Conservation (phyloP, 2,888 invertebrate genomes). For the Mythimna impura region DNA sequence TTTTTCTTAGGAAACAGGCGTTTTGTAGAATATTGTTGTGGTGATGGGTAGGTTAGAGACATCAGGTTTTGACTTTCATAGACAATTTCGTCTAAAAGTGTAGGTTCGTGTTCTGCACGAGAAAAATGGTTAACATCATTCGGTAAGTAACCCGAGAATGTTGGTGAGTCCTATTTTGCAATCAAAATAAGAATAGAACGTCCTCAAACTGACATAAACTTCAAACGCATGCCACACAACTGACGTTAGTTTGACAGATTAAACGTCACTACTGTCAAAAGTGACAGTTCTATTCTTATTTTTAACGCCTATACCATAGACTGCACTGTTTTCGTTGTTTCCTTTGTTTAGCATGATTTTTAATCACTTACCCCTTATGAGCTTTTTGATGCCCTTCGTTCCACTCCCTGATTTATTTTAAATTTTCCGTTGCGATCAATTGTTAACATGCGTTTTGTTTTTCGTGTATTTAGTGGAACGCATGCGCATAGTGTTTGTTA, state of each 20-base stretch:
- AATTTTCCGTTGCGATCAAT: conserved; percentile 16
- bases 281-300: conserved; percentile 34
- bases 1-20: too few relatives aligned
- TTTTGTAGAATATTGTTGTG: not conserved
- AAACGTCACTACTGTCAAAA: conserved; percentile 4
- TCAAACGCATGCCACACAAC: not conserved
- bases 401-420: conserved; percentile 38
- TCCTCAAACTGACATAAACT: not conserved
- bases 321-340: conserved; percentile 38
- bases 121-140: not conserved
- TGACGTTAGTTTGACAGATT: conserved; percentile 17
- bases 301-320: conserved; percentile 28
- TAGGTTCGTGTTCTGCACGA: not conserved
- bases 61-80: not conserved
- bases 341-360: conserved; percentile 47
- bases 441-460: conserved; percentile 18
- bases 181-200: conserved; percentile 34
- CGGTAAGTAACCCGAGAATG: conserved; percentile 36
- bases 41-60: not conserved
- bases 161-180: conserved; percentile 25
- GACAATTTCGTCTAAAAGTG: not conserved
- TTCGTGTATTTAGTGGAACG: conserved; percentile 58
- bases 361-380: conserved; percentile 58
- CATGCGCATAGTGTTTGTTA: conserved; percentile 49
- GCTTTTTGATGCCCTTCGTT: conserved; percentile 54